These are phyloP conservation scores for Brachionichthys hirsutus DNA, from an alignment of 2,113 vertebrate genomes.

Conservation along the genomic window DNA sequence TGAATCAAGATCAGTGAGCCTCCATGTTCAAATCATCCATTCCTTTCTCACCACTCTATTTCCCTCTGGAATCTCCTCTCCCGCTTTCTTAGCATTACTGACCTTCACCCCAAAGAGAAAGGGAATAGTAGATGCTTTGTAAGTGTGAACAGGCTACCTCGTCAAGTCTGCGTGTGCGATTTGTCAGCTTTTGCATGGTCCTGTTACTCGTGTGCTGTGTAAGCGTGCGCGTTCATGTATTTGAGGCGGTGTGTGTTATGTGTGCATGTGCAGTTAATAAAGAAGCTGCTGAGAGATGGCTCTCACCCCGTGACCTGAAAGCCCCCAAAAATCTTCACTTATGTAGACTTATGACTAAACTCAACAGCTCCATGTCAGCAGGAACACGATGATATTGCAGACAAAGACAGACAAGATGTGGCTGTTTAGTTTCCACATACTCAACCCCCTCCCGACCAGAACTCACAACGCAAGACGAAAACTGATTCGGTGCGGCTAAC, in stretches of 20 bases:
- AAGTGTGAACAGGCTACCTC: conserved; percentile 21
- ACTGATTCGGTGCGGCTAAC: neutral
- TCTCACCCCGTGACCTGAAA: conserved; percentile 62
- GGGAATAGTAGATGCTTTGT: conserved; percentile 47
- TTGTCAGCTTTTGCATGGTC: conserved; percentile 1
- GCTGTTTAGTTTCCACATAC: conserved; percentile 7
- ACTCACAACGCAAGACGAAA: neutral
- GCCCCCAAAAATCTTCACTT: conserved; percentile 61
- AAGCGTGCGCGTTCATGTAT: neutral
- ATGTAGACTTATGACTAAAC: conserved; percentile 51
- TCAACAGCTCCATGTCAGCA: conserved; percentile 45
- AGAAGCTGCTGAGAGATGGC: conserved; percentile 73
- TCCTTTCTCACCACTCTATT: conserved; percentile 12
- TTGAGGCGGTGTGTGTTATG: conserved; percentile 16
- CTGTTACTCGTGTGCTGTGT: neutral
- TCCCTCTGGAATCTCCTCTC: conserved; percentile 1
- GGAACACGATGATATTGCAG: conserved; percentile 42
- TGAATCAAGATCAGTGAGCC: neutral
- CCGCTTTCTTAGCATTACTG: conserved; percentile 6
- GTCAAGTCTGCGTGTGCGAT: conserved; percentile 1
- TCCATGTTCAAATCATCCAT: neutral
- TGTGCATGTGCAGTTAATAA: conserved; percentile 67
- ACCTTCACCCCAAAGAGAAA: conserved; percentile 11
- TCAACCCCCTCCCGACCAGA: neutral
- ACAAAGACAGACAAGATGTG: conserved; percentile 29